Percentiles rank a stretch among this genome's conserved stretches.
These are phyloP conservation scores for Drosophila kanapiae DNA, from an alignment of 1,140 invertebrate genomes.

Conservation along the genomic window DNA sequence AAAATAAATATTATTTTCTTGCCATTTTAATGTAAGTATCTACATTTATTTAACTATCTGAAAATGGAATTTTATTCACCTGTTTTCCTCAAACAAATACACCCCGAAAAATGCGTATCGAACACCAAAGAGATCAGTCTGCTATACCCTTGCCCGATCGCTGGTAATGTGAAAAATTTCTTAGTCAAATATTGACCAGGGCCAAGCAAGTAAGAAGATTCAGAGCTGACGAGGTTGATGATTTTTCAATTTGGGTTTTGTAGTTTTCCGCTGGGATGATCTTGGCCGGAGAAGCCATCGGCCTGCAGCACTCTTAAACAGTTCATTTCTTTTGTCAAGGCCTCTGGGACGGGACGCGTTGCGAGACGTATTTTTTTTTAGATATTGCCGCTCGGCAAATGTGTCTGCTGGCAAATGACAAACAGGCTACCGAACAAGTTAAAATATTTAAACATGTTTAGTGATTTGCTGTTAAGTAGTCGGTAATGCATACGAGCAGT, in stretches of 20 bases:
- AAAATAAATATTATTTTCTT: neutral
- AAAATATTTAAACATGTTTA: conserved; percentile 83
- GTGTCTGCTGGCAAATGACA: conserved; percentile 61
- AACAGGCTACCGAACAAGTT: conserved; percentile 65
- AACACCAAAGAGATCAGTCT: conserved; percentile 49
- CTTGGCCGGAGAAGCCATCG: conserved; percentile 17
- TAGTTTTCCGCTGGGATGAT: conserved; percentile 74
- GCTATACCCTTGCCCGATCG: conserved; percentile 53
- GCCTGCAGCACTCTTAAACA: conserved; percentile 78
- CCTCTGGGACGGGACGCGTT: conserved; percentile 36
- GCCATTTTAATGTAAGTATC: neutral
- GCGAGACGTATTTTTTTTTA: conserved; percentile 41
- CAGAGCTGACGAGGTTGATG: conserved; percentile 76
- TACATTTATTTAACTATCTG: neutral
- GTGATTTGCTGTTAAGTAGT: conserved; percentile 83
- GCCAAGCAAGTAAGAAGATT: conserved; percentile 49
- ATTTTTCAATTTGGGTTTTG: conserved; percentile 84
- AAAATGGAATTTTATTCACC: neutral
- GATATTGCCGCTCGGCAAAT: conserved; percentile 78
- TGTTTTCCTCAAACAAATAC: neutral
- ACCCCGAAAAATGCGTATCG: neutral
- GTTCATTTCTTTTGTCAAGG: conserved; percentile 83
- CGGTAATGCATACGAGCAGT: conserved; percentile 60
- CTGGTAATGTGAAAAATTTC: conserved; percentile 83
- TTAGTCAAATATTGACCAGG: conserved; percentile 80